Evolutionary conservation across 2,797 vertebrate genomes (phyloP).

Genomic region (Tangara arthus): DNA sequence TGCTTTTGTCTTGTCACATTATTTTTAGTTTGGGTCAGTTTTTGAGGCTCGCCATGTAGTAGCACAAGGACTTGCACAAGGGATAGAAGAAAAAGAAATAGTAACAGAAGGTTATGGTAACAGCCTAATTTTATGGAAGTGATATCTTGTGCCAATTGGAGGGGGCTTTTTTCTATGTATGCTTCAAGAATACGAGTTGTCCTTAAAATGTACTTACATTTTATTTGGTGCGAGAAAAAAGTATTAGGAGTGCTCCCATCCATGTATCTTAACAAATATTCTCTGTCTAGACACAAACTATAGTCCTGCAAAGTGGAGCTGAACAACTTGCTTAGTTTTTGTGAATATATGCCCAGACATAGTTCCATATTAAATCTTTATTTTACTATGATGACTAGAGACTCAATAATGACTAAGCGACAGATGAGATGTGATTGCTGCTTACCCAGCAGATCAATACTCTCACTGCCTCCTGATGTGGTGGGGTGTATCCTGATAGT

Average conservation of each 20-base stretch:
- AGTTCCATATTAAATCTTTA: constrained; percentile 22
- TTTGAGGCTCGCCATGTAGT: neutral
- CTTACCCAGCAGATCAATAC: constrained; percentile 58
- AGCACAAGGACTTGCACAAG: neutral
- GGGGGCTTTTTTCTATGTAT: neutral
- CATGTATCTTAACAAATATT: neutral
- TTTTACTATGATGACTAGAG: constrained; percentile 40
- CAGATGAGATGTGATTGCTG: constrained; percentile 52
- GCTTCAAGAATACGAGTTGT: neutral
- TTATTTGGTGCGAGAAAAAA: neutral
- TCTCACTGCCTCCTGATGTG: constrained; percentile 4
- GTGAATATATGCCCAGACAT: neutral
- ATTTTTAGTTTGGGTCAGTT: neutral
- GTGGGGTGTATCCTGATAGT: neutral
- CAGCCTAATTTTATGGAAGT: neutral
- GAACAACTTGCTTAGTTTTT: neutral
- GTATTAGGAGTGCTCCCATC: neutral
- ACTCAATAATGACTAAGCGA: constrained; percentile 47
- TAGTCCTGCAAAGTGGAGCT: neutral
- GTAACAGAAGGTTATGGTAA: neutral
- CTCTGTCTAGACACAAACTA: neutral
- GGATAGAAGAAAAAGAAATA: neutral
- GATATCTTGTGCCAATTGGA: neutral
- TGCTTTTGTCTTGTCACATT: neutral
- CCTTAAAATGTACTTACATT: neutral